These are phyloP conservation scores for Aplysina aerophoba DNA, from an alignment of 37 sponge, comb jelly and placozoan species.

Conservation along the genomic window DNA sequence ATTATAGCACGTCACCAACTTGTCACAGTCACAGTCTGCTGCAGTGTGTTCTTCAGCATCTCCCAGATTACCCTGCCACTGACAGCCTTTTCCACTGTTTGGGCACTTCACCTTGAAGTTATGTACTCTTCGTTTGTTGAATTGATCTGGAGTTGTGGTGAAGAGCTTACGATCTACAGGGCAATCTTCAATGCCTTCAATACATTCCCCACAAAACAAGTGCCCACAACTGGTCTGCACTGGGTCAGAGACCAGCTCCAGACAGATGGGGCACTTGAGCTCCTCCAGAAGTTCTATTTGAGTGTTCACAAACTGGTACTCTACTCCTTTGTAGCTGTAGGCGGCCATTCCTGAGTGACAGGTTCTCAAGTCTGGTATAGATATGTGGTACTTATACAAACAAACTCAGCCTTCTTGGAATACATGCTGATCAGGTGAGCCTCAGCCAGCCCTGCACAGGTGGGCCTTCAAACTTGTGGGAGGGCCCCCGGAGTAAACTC, in stretches of 20 bases:
- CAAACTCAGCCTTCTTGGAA: too few species aligned
- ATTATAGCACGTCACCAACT: slow-evolving; percentile 30
- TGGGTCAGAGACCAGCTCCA: slow-evolving; percentile 1
- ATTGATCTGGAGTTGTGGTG: slow-evolving; percentile 42
- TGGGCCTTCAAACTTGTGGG: too few species aligned
- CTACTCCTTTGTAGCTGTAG: slow-evolving; percentile 12
- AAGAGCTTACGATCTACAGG: not conserved
- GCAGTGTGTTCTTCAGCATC: slow-evolving; percentile 13
- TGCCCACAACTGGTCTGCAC: slow-evolving; percentile 9
- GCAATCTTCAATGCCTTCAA: not conserved
- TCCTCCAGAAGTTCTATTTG: not conserved
- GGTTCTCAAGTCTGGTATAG: too few species aligned
- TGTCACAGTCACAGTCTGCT: slow-evolving; percentile 47
- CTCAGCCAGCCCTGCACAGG: too few species aligned
- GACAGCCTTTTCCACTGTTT: slow-evolving; percentile 46
- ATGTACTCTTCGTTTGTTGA: slow-evolving; percentile 21
- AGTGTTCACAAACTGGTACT: not conserved
- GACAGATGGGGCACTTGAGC: not conserved
- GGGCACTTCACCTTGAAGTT: slow-evolving; percentile 49
- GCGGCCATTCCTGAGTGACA: too few species aligned
- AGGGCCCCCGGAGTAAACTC: too few species aligned
- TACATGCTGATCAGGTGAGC: too few species aligned
- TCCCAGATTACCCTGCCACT: slow-evolving; percentile 53
- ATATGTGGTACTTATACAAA: too few species aligned
- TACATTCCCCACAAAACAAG: not conserved